Evolutionary conservation across 2,113 vertebrate genomes (phyloP).

Genomic region (Crocuta crocuta): DNA sequence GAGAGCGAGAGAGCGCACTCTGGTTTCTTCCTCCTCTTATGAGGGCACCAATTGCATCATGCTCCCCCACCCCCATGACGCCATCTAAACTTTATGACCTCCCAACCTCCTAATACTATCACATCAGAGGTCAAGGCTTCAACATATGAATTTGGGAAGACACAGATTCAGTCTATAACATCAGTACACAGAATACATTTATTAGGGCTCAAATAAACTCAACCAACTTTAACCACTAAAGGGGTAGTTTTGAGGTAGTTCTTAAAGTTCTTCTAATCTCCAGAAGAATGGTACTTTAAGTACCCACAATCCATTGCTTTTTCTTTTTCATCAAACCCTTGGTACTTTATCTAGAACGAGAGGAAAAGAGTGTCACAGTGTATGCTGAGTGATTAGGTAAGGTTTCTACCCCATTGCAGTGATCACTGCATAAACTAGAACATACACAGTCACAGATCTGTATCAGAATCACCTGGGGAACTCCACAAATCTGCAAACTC

Average conservation of each 20-base stretch:
- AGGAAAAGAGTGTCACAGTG: not conserved
- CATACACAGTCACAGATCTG: not conserved
- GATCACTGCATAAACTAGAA: not conserved
- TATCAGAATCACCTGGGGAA: not conserved
- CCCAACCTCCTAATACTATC: not conserved
- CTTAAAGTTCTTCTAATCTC: slow-evolving; percentile 34
- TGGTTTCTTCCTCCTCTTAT: not conserved
- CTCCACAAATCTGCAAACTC: not conserved
- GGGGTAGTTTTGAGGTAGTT: not conserved
- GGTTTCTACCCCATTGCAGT: not conserved
- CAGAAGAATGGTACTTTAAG: not conserved
- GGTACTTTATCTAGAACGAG: not conserved
- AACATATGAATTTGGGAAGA: not conserved
- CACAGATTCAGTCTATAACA: not conserved
- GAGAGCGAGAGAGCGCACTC: not conserved
- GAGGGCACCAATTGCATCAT: not conserved
- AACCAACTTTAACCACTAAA: not conserved
- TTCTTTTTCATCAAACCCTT: not conserved
- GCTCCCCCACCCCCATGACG: not conserved
- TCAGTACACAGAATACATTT: not conserved
- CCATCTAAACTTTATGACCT: not conserved
- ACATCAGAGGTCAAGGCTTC: not conserved
- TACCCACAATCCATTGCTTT: not conserved
- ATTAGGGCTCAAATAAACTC: not conserved
- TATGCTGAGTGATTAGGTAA: not conserved